These are phyloP conservation scores for Leucosticte australis DNA, from an alignment of 2,113 vertebrate species.

Conservation along the genomic window DNA sequence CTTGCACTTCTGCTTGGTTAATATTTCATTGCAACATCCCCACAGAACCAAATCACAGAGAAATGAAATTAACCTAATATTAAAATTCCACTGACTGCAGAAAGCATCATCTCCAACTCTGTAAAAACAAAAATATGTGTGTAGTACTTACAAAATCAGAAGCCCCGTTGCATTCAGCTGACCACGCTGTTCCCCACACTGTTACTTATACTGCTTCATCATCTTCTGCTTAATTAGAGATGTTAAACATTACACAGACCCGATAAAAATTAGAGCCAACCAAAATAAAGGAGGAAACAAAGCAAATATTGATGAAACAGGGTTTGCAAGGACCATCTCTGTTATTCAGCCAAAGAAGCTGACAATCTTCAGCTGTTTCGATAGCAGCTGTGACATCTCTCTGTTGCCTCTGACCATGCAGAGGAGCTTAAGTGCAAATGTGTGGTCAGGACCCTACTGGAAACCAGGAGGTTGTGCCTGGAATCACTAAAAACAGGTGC, in stretches of 20 bases:
- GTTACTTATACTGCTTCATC: neutral
- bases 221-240: neutral
- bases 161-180: neutral
- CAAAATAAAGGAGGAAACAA: neutral
- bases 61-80: neutral
- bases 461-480: neutral
- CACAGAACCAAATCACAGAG: neutral
- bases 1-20: neutral
- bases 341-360: neutral
- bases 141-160: conserved; percentile 48
- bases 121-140: neutral
- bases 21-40: neutral
- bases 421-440: neutral
- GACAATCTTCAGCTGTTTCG: neutral
- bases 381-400: neutral
- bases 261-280: neutral
- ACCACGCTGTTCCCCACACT: neutral
- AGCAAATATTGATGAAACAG: conserved; percentile 19
- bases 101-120: neutral
- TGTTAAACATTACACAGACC: conserved; percentile 54
- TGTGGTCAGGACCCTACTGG: neutral
- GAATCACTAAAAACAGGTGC: neutral
- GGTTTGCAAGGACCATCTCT: neutral
- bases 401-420: neutral
- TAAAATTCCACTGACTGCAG: neutral